Base-by-base conservation (phyloP, 2,888 invertebrate species). In the Campopleginae sp. region DNA sequence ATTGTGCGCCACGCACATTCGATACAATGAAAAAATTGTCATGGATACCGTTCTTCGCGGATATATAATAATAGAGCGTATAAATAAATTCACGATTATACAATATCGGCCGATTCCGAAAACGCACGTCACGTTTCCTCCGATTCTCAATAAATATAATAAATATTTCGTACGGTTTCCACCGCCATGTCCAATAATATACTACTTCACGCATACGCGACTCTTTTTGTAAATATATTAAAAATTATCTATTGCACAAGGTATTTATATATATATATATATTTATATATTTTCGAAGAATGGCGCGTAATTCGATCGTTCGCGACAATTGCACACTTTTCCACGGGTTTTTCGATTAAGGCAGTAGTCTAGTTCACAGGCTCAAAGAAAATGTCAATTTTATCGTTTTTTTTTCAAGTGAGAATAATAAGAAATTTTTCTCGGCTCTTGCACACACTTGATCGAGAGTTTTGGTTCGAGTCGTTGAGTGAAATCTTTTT, bases 181-280 rank as follows among this genome's bases (percentile, higher is more conserved):
- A 58, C 10, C 58, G 27, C 10, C 58, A 6, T 27, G 58, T 58
- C 27, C 23, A 48, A 48, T 48, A 48, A 58, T 58, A 58, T 27
- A 58, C 58, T 58, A 58, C 14, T 58, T 58, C 27, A 58, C 27
- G 58, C 58, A 58, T 14, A 58, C 23, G 58, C 27, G 5, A 54
- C 27, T 23, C 8, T 54, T 58, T 27, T 58, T 58, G 58, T 58
- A 58, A 58, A 58, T 58, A 58, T 58, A 58, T 58, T 58, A 12
- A 27, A 58, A 58, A 58, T 58, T 14, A 58, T 58, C 58, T 58
- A 27, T 58, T 58, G 58, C 58, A 58, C 58, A 27, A 58, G 27
- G 23, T 54, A 23, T 54, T 12, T 54, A 23, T 54, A 2, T 54
- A 54, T 54, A 54, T 54, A 23, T 54, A 2, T 54, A 54, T 54